Percentiles rank a stretch among this genome's conserved stretches.
These are phyloP conservation scores for Sceloporus undulatus DNA, from an alignment of 2,113 vertebrate genomes.

Conservation along the genomic window DNA sequence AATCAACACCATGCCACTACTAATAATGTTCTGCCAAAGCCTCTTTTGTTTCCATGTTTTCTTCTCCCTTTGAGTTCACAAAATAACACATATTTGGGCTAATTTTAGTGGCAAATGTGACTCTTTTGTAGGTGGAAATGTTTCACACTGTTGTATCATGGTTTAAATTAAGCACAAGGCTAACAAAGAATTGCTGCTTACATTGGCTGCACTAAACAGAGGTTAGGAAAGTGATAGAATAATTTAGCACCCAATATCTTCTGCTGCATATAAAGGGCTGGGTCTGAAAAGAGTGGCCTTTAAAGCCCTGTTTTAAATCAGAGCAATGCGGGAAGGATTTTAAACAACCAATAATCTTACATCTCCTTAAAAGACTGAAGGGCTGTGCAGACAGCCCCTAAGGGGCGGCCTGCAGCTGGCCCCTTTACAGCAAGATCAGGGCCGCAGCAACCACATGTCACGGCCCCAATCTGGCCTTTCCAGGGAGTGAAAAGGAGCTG, in stretches of 20 bases:
- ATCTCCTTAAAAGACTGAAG: not conserved
- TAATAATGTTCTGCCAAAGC: rapidly evolving
- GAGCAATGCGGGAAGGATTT: not conserved
- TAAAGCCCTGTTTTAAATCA: not conserved
- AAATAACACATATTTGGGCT: not conserved
- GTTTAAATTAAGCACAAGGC: not conserved
- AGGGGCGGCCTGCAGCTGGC: too few relatives aligned
- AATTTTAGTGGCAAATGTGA: slow-evolving; percentile 6
- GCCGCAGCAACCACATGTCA: too few relatives aligned
- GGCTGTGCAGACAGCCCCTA: too few relatives aligned
- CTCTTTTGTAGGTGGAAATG: not conserved
- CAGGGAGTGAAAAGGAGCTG: too few relatives aligned
- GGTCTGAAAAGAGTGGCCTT: not conserved
- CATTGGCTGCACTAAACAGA: not conserved
- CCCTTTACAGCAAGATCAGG: too few relatives aligned
- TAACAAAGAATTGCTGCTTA: not conserved
- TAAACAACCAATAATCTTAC: not conserved
- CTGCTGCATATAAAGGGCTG: not conserved
- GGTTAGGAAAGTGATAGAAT: not conserved
- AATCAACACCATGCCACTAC: not conserved
- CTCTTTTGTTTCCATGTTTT: slow-evolving; percentile 1
- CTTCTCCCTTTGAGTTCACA: not conserved
- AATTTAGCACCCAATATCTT: not conserved
- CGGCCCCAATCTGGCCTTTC: too few relatives aligned
- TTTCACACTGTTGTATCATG: rapidly evolving